These are phyloP conservation scores for Nothocercus julius DNA, from an alignment of 2,113 vertebrate genomes.

Conservation along the genomic window DNA sequence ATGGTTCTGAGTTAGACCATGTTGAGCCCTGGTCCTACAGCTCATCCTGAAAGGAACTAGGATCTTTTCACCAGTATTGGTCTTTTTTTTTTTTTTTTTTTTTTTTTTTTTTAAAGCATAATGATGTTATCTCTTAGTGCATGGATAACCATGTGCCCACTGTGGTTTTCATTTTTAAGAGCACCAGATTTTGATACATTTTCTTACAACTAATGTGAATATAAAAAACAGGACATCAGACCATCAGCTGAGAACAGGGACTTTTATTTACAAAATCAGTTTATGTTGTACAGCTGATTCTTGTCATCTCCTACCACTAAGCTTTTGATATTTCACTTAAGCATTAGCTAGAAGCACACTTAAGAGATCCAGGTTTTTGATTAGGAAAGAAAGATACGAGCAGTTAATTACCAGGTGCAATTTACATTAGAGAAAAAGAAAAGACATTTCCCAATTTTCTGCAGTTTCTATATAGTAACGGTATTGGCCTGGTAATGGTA, in stretches of 20 bases:
- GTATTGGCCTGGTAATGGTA: neutral
- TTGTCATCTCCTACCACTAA: constrained; percentile 9
- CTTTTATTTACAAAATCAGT: constrained; percentile 5
- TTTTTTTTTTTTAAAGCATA: neutral
- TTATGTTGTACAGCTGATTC: neutral
- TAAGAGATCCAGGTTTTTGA: neutral
- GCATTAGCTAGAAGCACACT: neutral
- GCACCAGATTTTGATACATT: neutral
- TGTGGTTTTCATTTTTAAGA: neutral
- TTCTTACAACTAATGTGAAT: neutral
- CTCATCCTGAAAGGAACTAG: neutral
- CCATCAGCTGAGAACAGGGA: constrained; percentile 19
- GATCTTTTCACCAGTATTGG: neutral
- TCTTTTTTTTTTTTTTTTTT: too few species aligned
- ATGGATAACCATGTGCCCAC: neutral
- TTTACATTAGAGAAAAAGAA: neutral
- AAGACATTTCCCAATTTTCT: neutral
- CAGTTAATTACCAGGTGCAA: neutral
- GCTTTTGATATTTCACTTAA: neutral
- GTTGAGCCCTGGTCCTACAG: neutral
- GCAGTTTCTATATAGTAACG: neutral
- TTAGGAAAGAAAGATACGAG: neutral
- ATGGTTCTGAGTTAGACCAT: rapidly evolving
- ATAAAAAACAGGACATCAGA: neutral
- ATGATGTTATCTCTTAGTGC: neutral